Evolutionary conservation across 2,888 invertebrate species (phyloP).

Genomic region (Temnothorax ravouxi): DNA sequence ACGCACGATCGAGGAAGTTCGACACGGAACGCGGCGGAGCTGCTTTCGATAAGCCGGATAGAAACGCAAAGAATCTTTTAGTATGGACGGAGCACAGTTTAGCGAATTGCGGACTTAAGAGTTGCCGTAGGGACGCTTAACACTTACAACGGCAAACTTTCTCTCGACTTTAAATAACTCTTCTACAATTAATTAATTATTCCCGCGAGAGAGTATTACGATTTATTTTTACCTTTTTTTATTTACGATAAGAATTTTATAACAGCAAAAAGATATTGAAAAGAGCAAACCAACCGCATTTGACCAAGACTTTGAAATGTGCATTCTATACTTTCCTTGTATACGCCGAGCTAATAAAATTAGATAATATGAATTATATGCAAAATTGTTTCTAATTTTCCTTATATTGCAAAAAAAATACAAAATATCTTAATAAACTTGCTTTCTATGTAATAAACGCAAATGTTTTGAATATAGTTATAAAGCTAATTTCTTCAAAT

Average conservation of each 20-base stretch:
- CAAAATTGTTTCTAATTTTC: neutral
- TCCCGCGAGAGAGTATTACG: neutral
- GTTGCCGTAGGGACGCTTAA: constrained; percentile 8
- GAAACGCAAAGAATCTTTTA: constrained; percentile 52
- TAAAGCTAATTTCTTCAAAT: neutral
- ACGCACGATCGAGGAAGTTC: constrained; percentile 52
- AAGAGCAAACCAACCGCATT: neutral
- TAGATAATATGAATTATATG: neutral
- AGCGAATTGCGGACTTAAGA: constrained; percentile 22
- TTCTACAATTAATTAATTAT: constrained; percentile 7
- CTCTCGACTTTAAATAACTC: neutral
- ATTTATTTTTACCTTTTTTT: neutral
- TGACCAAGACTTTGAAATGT: neutral
- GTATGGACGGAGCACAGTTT: constrained; percentile 22
- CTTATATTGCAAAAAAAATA: neutral
- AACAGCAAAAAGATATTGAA: neutral
- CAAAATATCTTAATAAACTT: neutral
- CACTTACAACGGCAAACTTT: constrained; percentile 25
- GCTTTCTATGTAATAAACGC: neutral
- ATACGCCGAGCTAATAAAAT: neutral
- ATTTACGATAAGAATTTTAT: neutral
- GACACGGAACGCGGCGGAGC: constrained; percentile 39
- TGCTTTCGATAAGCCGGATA: constrained; percentile 51
- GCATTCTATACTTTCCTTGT: neutral
- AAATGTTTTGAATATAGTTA: neutral